Percentiles rank a stretch among this genome's conserved stretches.
phyloP scores from a whole-genome alignment of 2,888 invertebrate species.

The Chaetoderma sp. region DNA sequence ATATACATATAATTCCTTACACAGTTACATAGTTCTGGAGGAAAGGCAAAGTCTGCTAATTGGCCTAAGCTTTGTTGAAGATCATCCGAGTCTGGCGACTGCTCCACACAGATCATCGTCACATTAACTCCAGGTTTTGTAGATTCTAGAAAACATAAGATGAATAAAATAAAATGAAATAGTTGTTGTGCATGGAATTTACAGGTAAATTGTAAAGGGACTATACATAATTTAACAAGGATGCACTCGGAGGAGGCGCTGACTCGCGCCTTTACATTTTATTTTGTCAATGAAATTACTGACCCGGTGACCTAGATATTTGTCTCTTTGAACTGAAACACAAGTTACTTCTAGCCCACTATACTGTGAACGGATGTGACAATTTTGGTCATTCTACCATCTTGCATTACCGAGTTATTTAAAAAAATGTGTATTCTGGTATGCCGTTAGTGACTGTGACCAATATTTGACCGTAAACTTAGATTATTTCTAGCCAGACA shows the following conservation, averaged over 20 bases:
- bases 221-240: conserved; percentile 43
- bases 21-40: conserved; percentile 60
- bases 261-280: too few relatives aligned
- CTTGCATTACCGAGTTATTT: too few relatives aligned
- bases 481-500: too few relatives aligned
- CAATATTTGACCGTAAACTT: too few relatives aligned
- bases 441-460: too few relatives aligned
- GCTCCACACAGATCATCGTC: conserved; percentile 69
- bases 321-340: neutral
- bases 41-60: conserved; percentile 69
- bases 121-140: conserved; percentile 68
- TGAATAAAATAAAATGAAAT: neutral
- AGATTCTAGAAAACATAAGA: conserved; percentile 45
- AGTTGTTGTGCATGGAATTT: neutral
- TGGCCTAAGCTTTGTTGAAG: conserved; percentile 67
- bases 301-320: too few relatives aligned
- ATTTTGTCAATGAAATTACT: too few relatives aligned
- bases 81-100: conserved; percentile 48
- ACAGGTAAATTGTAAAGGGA: neutral
- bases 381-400: too few relatives aligned
- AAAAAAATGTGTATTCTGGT: too few relatives aligned
- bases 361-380: too few relatives aligned
- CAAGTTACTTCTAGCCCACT: too few relatives aligned
- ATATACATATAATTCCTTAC: conserved; percentile 31
- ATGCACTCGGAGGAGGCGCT: too few relatives aligned